Evolutionary conservation across 2,888 invertebrate species (phyloP).

Genomic region (Trissoscelio sp.): DNA sequence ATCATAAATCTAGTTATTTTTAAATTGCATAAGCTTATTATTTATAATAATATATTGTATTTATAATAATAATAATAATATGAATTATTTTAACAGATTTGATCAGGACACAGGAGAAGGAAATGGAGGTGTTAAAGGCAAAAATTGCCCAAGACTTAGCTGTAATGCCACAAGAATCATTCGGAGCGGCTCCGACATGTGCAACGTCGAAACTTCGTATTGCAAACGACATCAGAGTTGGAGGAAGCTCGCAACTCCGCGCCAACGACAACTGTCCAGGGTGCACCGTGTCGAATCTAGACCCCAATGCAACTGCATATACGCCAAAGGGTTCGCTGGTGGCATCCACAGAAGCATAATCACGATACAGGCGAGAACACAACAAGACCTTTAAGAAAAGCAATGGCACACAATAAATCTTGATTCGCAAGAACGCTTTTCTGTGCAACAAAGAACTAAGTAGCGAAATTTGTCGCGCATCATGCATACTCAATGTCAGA

Average conservation of each 20-base stretch:
- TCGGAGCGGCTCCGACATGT: constrained; percentile 85
- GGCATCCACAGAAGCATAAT: constrained; percentile 86
- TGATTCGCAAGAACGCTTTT: constrained; percentile 38
- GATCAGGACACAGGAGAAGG: constrained; percentile 93
- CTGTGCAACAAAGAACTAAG: constrained; percentile 36
- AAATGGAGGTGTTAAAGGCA: constrained; percentile 94
- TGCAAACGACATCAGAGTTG: constrained; percentile 80
- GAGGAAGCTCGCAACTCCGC: constrained; percentile 79
- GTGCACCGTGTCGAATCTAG: constrained; percentile 86
- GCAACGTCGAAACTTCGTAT: constrained; percentile 87
- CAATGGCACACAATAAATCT: constrained; percentile 63
- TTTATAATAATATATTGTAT: too few species aligned
- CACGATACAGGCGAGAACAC: constrained; percentile 49
- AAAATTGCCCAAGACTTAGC: constrained; percentile 97
- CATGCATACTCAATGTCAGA: constrained; percentile 46
- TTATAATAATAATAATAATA: too few species aligned
- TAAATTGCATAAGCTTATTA: too few species aligned
- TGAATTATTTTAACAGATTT: constrained; percentile 85
- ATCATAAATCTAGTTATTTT: too few species aligned
- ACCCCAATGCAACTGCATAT: constrained; percentile 96
- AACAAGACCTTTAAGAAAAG: constrained; percentile 32
- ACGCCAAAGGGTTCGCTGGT: constrained; percentile 91
- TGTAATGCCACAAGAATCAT: constrained; percentile 92
- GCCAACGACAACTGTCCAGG: constrained; percentile 82
- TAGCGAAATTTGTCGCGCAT: constrained; percentile 48